These are phyloP conservation scores for Oxyruncus cristatus DNA, from an alignment of 2,113 vertebrate genomes.

Conservation along the genomic window DNA sequence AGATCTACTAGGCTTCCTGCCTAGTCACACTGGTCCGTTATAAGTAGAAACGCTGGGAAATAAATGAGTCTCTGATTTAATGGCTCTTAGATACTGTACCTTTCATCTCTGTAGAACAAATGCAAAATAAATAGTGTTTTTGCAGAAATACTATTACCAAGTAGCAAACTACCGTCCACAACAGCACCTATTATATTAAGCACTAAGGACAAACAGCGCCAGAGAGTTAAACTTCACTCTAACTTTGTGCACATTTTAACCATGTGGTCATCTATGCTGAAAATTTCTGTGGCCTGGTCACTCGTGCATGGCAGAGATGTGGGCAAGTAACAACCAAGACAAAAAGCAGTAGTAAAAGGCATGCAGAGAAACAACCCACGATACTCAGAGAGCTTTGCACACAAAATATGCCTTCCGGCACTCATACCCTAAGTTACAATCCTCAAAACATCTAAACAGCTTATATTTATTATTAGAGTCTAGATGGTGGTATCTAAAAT, in stretches of 20 bases:
- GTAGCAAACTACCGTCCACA: not conserved
- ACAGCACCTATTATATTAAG: not conserved
- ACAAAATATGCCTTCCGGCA: not conserved
- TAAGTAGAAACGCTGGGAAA: not conserved
- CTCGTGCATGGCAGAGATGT: not conserved
- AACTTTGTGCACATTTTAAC: not conserved
- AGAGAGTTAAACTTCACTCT: not conserved
- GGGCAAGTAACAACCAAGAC: not conserved
- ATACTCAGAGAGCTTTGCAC: not conserved
- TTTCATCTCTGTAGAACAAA: not conserved
- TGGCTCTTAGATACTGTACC: not conserved
- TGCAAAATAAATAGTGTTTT: not conserved
- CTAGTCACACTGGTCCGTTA: not conserved
- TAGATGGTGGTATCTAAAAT: not conserved
- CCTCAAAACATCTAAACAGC: not conserved
- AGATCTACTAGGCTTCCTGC: not conserved
- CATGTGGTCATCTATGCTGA: fast-evolving
- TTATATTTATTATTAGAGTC: not conserved
- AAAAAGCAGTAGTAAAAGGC: not conserved
- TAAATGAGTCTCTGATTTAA: not conserved
- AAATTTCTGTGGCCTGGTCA: not conserved
- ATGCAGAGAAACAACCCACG: not conserved
- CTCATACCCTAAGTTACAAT: not conserved
- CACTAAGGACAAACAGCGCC: not conserved
- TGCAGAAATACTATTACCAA: not conserved